phyloP scores from a whole-genome alignment of 2,113 vertebrate species.

The Orcinus orca region DNA sequence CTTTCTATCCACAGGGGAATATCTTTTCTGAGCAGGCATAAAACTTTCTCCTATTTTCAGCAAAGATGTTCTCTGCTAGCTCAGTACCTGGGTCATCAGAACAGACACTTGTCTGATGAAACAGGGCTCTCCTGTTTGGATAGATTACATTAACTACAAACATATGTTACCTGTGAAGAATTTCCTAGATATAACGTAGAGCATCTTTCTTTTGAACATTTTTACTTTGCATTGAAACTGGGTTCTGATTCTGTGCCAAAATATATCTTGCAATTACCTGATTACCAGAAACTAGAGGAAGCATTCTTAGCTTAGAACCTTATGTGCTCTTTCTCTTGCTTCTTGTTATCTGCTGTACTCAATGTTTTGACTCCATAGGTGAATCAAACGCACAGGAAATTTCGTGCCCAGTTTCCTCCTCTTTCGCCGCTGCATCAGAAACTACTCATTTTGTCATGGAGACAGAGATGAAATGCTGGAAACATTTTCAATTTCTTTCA shows the following conservation, averaged over 20 bases:
- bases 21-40: background rate
- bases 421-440: background rate
- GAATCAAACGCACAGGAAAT: conserved; percentile 16
- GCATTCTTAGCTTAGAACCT: background rate
- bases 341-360: conserved; percentile 7
- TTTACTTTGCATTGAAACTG: conserved; percentile 44
- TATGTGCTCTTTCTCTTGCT: background rate
- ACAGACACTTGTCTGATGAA: conserved; percentile 26
- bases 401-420: background rate
- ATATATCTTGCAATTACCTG: background rate
- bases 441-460: conserved; percentile 1
- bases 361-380: background rate
- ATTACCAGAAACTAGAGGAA: conserved; percentile 3
- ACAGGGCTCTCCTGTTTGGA: conserved; percentile 35
- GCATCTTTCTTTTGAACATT: conserved; percentile 50
- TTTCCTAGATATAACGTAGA: conserved; percentile 21
- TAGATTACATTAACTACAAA: conserved; percentile 28
- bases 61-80: background rate
- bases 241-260: conserved; percentile 17
- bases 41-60: conserved; percentile 21
- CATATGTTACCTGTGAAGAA: background rate
- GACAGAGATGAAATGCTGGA: background rate
- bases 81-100: conserved; percentile 29
- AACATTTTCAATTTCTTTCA: conserved; percentile 1
- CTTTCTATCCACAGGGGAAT: background rate